Evolutionary conservation across 2,797 vertebrate genomes (phyloP).

Genomic region (Falco biarmicus): DNA sequence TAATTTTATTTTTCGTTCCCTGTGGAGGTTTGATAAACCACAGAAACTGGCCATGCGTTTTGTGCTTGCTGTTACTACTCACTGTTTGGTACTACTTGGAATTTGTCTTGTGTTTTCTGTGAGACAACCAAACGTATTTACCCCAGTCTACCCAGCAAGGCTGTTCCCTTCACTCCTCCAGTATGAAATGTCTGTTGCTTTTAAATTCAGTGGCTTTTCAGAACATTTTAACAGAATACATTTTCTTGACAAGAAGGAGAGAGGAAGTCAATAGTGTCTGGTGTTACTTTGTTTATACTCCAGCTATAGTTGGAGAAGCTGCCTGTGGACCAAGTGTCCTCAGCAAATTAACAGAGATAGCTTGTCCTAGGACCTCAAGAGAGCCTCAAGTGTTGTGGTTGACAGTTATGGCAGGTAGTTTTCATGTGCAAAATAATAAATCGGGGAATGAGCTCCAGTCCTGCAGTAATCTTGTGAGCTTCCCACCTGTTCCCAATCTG

Average conservation of each 20-base stretch:
- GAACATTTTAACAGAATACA: neutral
- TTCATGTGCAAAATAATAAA: neutral
- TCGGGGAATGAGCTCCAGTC: neutral
- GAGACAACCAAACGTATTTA: neutral
- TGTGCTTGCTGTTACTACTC: constrained; percentile 20
- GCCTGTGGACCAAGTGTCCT: neutral
- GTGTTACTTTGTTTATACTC: neutral
- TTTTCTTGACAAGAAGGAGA: neutral
- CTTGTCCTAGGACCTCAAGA: neutral
- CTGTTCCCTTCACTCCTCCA: constrained; percentile 4
- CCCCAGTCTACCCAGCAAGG: neutral
- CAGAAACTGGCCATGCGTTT: neutral
- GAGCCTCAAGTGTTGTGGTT: neutral
- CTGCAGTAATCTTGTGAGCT: neutral
- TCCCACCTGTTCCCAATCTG: neutral
- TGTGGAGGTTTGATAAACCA: constrained; percentile 30
- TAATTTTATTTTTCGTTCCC: constrained; percentile 30
- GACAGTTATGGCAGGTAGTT: neutral
- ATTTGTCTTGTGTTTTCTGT: neutral
- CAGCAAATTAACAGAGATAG: neutral
- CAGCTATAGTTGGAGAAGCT: neutral
- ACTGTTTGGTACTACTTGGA: constrained; percentile 6
- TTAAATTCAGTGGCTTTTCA: neutral
- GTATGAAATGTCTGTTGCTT: neutral
- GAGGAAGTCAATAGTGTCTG: neutral